A percentile compares a stretch with the other conserved stretches of the same genome.
phyloP scores from a whole-genome alignment of 2,888 invertebrate species.

The Prosapia bicincta region DNA sequence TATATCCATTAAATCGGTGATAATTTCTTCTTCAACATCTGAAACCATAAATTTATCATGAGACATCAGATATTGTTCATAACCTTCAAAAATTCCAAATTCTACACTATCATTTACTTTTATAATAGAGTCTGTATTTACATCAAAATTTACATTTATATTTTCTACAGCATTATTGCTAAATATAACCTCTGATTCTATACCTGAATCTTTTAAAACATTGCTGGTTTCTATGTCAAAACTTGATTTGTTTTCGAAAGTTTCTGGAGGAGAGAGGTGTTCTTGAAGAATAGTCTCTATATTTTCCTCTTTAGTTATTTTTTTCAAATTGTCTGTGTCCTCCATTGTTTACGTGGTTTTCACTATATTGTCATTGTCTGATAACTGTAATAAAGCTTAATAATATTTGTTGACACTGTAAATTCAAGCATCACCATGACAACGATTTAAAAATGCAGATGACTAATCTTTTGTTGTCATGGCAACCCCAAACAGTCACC shows the following conservation, averaged over 20 bases:
- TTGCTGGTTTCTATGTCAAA: not conserved
- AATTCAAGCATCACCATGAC: no score
- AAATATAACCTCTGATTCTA: not conserved
- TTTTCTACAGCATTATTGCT: not conserved
- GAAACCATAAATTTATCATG: not conserved
- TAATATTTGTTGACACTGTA: no score
- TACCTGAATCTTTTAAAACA: not conserved
- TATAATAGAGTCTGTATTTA: not conserved
- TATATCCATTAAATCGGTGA: not conserved
- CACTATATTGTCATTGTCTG: no score
- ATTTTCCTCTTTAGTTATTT: no score
- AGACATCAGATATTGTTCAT: not conserved
- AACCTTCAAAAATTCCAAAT: not conserved
- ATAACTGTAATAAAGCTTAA: no score
- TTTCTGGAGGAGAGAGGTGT: no score
- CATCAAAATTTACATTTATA: not conserved
- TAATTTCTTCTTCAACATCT: not conserved
- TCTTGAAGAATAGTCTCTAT: no score
- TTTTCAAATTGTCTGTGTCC: no score
- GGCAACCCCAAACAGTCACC: no score
- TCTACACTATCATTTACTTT: not conserved
- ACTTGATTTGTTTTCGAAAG: not conserved
- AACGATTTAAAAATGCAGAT: no score
- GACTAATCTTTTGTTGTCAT: no score
- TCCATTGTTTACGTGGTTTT: no score